A percentile compares a stretch with the other conserved stretches of the same genome.
These are phyloP conservation scores for Colletes collaris DNA, from an alignment of 2,888 invertebrate species.

Conservation along the genomic window DNA sequence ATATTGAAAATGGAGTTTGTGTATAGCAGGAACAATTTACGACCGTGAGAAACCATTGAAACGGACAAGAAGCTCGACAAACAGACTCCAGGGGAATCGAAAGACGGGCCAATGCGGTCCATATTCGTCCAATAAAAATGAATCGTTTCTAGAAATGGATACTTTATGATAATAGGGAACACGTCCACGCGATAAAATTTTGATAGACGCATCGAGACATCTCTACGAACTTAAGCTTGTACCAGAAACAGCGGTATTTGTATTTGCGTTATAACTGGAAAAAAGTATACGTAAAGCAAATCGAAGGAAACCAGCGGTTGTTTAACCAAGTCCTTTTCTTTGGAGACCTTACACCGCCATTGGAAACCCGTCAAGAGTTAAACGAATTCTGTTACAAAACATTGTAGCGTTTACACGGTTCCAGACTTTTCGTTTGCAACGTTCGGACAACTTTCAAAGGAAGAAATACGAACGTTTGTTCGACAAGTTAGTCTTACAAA, in stretches of 20 bases:
- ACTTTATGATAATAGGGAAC: slow-evolving; percentile 12
- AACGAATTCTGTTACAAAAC: slow-evolving; percentile 1
- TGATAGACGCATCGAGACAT: slow-evolving; percentile 7
- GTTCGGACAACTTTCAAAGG: too few relatives aligned
- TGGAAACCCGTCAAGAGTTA: neutral
- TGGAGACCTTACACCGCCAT: neutral
- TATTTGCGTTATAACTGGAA: neutral
- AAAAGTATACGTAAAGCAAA: neutral
- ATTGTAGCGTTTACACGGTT: neutral
- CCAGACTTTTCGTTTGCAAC: neutral
- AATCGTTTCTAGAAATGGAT: slow-evolving; percentile 14
- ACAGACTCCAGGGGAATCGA: neutral
- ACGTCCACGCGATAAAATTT: neutral
- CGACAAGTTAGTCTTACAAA: too few relatives aligned
- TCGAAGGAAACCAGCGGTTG: neutral
- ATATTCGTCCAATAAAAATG: neutral
- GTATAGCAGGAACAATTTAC: slow-evolving; percentile 2
- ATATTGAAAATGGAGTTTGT: neutral
- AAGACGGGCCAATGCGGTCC: neutral
- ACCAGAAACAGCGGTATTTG: neutral
- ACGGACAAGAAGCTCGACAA: slow-evolving; percentile 9
- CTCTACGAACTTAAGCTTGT: neutral
- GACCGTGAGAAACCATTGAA: neutral
- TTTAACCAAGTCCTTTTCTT: neutral
- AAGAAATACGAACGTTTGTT: too few relatives aligned